Evolutionary conservation across 2,888 invertebrate genomes (phyloP), one percentile per base, ranked within the genome.

Genomic region (Hypolimnas misippus): DNA sequence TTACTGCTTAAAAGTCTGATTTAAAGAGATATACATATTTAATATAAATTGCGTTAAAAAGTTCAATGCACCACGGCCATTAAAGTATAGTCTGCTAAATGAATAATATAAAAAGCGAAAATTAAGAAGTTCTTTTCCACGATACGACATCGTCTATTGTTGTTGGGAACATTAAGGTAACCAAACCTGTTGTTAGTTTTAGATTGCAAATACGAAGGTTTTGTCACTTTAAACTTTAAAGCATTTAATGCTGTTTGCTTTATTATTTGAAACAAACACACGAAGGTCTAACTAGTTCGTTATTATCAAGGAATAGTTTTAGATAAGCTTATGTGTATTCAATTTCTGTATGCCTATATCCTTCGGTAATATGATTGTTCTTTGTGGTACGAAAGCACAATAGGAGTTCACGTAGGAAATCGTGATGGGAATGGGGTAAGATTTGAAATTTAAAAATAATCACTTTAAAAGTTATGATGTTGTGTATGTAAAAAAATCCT

Each of bases 281-380:
- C 62, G 44, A 40, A 44, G 63, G 63, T 66, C 60, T 66, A 63
- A 63, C 40, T 66, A 63, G 56, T 59, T 31, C 44, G n/a, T n/a
- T n/a, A n/a, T n/a, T n/a, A n/a, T n/a, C n/a, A n/a, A n/a, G 57
- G 57, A 33, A 49, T 57, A 57, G 35, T 4, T 44, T 10, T 66
- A 60, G 35, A n/a, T 57, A 14, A 40, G 5, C 12, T 19, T 21
- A 46, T 4, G 19, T 46, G 49, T 29, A 54, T 29, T 17, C 31
- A 33, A 44, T 10, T 51, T 17, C 19, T 57, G 16, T 31, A 21
- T 35, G 21, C 63, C 54, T 14, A 58, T 52, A 33, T 58, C 40
- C 55, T 54, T 63, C 25, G 31, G 53, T 42, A 25, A 21, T 50
- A 49, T 55, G 21, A 31, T 51, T 53, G 17, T 49, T 33, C 21